A percentile compares a stretch with the other conserved stretches of the same genome.
These are phyloP conservation scores for Dryococelus australis DNA, from an alignment of 2,888 invertebrate species.

Conservation along the genomic window DNA sequence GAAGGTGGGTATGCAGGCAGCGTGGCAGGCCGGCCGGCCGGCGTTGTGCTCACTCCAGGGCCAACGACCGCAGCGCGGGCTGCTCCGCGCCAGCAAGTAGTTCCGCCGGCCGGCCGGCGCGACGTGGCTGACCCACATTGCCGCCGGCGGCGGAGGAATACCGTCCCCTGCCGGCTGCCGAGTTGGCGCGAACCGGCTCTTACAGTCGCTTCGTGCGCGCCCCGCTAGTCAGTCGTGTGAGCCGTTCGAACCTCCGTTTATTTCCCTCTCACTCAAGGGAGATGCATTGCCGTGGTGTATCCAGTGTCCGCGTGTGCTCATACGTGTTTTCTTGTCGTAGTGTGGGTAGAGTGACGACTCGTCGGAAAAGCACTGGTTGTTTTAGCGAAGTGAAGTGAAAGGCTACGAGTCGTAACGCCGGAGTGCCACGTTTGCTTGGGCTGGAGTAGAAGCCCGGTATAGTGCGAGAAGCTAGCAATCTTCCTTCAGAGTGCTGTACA, in stretches of 20 bases:
- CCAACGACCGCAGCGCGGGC: neutral
- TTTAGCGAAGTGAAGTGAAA: constrained; percentile 2
- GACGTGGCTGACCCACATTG: neutral
- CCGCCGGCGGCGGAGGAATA: neutral
- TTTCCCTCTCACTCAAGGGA: too few relatives aligned
- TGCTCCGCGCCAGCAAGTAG: neutral
- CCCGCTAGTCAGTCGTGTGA: neutral
- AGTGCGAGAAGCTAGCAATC: too few relatives aligned
- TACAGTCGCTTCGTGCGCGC: neutral
- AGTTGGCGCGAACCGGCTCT: neutral
- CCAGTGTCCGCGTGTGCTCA: neutral
- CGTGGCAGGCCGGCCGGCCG: neutral
- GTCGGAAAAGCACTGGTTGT: constrained; percentile 10
- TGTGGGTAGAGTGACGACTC: neutral
- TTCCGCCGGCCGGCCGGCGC: neutral
- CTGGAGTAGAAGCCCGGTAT: neutral
- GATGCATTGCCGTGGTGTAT: neutral
- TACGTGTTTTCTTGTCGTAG: neutral
- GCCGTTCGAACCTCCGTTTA: neutral
- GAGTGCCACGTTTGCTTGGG: neutral
- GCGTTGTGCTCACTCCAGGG: neutral
- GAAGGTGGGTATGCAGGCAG: neutral
- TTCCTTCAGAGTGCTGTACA: too few relatives aligned
- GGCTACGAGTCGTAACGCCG: neutral
- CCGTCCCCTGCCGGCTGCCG: neutral